A percentile compares a stretch with the other conserved stretches of the same genome.
Evolutionary conservation across 2,888 invertebrate species (phyloP).

Genomic region (Bombyx huttoni): DNA sequence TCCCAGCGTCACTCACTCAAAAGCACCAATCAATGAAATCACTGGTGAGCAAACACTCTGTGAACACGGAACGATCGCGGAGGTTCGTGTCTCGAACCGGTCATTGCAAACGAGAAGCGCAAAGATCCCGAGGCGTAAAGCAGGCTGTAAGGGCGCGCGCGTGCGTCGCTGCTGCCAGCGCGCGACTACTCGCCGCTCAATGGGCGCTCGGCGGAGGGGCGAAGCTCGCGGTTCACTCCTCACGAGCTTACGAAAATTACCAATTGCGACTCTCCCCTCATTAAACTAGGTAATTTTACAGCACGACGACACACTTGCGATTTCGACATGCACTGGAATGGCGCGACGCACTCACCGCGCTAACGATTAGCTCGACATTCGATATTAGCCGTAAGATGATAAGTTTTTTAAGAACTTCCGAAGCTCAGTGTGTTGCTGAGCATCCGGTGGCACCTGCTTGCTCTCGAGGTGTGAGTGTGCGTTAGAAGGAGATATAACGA

Average conservation of each 20-base stretch:
- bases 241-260: slow-evolving; percentile 64
- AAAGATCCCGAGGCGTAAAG: slow-evolving; percentile 28
- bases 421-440: slow-evolving; percentile 44
- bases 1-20: slow-evolving; percentile 64
- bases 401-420: slow-evolving; percentile 58
- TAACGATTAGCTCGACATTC: slow-evolving; percentile 2
- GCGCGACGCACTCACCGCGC: slow-evolving; percentile 15
- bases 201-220: slow-evolving; percentile 66
- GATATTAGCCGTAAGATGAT: slow-evolving; percentile 32
- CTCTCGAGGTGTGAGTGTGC: slow-evolving; percentile 51
- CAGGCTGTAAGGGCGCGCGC: slow-evolving; percentile 53
- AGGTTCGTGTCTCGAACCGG: slow-evolving; percentile 42
- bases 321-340: slow-evolving; percentile 16
- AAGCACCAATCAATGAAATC: slow-evolving; percentile 60
- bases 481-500: slow-evolving; percentile 70
- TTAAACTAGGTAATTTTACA: slow-evolving; percentile 32
- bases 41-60: slow-evolving; percentile 50
- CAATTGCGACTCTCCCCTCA: slow-evolving; percentile 57
- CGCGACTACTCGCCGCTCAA: slow-evolving; percentile 59
- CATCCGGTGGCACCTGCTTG: slow-evolving; percentile 70
- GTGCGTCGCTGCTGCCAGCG: slow-evolving; percentile 62
- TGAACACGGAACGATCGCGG: slow-evolving; percentile 41
- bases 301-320: slow-evolving; percentile 27
- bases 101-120: slow-evolving; percentile 39
- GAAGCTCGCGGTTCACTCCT: slow-evolving; percentile 63